Base-by-base conservation (phyloP, 2,113 vertebrate genomes). In the Archocentrus centrarchus region DNA sequence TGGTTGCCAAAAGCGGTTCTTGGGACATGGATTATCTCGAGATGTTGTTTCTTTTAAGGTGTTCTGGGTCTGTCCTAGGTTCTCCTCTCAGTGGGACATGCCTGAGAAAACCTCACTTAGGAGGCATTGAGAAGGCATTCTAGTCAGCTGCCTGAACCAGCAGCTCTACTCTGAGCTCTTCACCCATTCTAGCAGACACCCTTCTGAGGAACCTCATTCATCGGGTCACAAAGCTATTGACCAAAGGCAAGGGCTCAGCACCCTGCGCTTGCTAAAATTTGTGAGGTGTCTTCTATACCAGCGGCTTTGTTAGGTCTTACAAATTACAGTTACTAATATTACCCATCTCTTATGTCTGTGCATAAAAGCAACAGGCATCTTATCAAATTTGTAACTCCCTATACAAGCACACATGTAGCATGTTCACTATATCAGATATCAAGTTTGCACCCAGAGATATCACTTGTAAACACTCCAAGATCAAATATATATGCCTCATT, bases 391-490 rank as follows among this genome's bases (percentile, higher is more conserved):
- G 17, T 32, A 39, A 58, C 58, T 75, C 24, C 0, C 41, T 62
- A 17, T 15, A 11, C 24, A 57, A 44, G 11, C 18, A 64, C 11
- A 27, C 30, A 39, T 50, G 27, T 63, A 37, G 10, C 50, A 75
- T 13, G 3, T 77, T 78, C 11, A 6, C 15, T 10, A 3, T 14
- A 15, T 47, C 44, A 47, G 14, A 15, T 47, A 15, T 47, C 13
- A 14, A 15, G 15, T 22, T 35, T 77, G 20, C 44, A 61, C 27
- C 18, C 18, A 47, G 2, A 62, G 27, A 20, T 78, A 13, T 44
- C 37, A 47, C 11, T 55, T 50, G 63, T 81, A 83, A 83, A 82
- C 62, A 75, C 58, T 77, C 75, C 77, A 39, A 60, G 10, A 59
- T 83, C 35, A 68, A 79, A 82, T 27, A 47, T 27, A 4, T 10